These are phyloP conservation scores for Rhopilema esculentum DNA, from an alignment of 30 jellyfish, hydroid and myxozoan species.

Conservation along the genomic window DNA sequence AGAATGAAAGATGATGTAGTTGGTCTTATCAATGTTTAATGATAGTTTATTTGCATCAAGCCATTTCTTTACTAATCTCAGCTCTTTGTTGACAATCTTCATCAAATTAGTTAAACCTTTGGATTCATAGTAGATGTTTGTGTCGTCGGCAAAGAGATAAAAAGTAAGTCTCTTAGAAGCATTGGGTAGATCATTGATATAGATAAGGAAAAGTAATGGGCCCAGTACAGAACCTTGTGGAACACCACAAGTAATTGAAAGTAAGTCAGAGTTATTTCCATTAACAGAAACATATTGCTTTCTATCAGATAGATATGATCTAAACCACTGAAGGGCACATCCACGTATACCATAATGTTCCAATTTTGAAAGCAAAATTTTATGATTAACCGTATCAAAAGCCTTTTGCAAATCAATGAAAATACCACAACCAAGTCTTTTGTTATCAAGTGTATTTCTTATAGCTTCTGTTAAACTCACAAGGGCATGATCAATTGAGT, in stretches of 20 bases:
- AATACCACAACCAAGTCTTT: constrained; percentile 24
- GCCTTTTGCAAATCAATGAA: no score
- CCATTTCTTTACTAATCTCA: constrained; percentile 22
- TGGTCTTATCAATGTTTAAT: constrained; percentile 34
- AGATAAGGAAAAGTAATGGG: constrained; percentile 56
- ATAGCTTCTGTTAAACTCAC: constrained; percentile 51
- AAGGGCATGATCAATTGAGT: no score
- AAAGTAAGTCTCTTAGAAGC: constrained; percentile 41
- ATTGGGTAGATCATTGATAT: constrained; percentile 64
- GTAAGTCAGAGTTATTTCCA: constrained; percentile 4
- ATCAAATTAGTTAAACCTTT: constrained; percentile 30
- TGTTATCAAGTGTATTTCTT: constrained; percentile 54
- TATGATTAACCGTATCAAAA: no score
- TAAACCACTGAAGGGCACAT: constrained; percentile 49
- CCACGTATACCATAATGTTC: constrained; percentile 64
- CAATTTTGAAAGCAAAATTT: constrained; percentile 21
- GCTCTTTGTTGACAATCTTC: constrained; percentile 25
- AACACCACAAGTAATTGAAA: constrained; percentile 44
- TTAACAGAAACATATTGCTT: constrained; percentile 14
- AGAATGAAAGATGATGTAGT: constrained; percentile 46
- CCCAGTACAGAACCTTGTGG: constrained; percentile 56
- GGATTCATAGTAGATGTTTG: constrained; percentile 56
- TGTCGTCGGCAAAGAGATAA: constrained; percentile 71
- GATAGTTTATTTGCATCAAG: constrained; percentile 36
- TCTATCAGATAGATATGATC: constrained; percentile 33